Base-by-base conservation (phyloP, 2,888 invertebrate species). In the Macaria liturata region DNA sequence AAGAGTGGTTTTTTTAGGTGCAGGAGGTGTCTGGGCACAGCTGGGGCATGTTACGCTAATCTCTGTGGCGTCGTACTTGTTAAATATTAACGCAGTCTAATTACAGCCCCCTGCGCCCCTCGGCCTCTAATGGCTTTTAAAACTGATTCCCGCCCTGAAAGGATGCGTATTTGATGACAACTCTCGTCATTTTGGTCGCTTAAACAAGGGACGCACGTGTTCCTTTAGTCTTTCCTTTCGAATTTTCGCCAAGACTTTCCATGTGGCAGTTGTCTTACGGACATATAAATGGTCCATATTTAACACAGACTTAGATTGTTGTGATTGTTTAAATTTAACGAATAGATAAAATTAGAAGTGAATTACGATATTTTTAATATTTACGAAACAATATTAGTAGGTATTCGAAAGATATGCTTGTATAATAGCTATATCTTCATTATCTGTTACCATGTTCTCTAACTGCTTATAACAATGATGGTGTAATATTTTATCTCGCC, bases 121-220 rank as follows among this genome's bases (percentile, higher is more conserved):
- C 73, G 68, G 73, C 81, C 84, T 86, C 89, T 91, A 91, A 91
- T 91, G 91, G 91, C 86, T 91, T 91, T 91, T 90, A 91, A 91
- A 91, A 91, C 91, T 91, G 91, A 91, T 90, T 90, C 89, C 85
- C 83, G 83, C 87, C 90, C 87, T 76, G 74, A 67, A 75, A 85
- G 84, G 89, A 91, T 91, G 90, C 84, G 91, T 88, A 89, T 91
- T 91, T 91, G 91, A 91, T 91, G 91, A 91, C 91, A 89, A 88
- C 83, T 89, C 83, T 78, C 76, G 78, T 71, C 81, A 80, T 81
- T 84, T 79, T 76, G 75, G 67, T 68, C 71, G 72, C 76, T 76
- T 71, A 70, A 69, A 69, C 73, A 71, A 74, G 77, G 76, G 78
- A 46, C 42, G 48, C 69, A 63, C 71, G 71, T 73, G 70, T 64